These are phyloP conservation scores for Crossaster papposus DNA, from an alignment of 53 echinoderm and acorn worm genomes.

Conservation along the genomic window DNA sequence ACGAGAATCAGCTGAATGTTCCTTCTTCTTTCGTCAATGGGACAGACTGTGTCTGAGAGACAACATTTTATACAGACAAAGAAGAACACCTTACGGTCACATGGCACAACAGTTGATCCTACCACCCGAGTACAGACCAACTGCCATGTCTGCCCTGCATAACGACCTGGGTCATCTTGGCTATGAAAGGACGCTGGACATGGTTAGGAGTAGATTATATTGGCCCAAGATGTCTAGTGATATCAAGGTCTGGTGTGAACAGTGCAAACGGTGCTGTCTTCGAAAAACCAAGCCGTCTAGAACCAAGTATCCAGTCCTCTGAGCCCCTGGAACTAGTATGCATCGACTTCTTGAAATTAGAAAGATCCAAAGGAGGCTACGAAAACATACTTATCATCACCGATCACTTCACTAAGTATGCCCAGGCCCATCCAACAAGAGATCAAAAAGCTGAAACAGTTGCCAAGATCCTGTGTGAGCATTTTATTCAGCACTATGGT, in stretches of 20 bases:
- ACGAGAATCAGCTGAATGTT: constrained; percentile 25
- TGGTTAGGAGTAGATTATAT: constrained; percentile 43
- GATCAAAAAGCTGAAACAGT: constrained; percentile 67
- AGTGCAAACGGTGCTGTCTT: constrained; percentile 55
- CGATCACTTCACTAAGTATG: constrained; percentile 68
- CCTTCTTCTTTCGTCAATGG: constrained; percentile 25
- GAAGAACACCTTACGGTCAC: constrained; percentile 19
- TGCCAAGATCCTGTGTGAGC: constrained; percentile 60
- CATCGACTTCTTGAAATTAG: constrained; percentile 61
- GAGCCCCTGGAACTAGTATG: constrained; percentile 56
- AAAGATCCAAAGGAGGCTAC: constrained; percentile 51
- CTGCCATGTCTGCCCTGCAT: constrained; percentile 44
- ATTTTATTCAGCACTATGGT: constrained; percentile 66
- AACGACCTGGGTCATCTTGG: constrained; percentile 56
- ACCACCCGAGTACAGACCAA: constrained; percentile 14
- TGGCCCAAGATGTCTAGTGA: constrained; percentile 51
- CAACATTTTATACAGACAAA: constrained; percentile 19
- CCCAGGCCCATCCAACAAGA: constrained; percentile 56
- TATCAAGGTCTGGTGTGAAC: constrained; percentile 53
- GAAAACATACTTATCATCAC: constrained; percentile 60
- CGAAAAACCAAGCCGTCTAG: constrained; percentile 43
- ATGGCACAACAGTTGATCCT: constrained; percentile 26
- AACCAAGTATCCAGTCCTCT: constrained; percentile 40
- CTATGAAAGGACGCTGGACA: constrained; percentile 45
- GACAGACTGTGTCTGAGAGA: constrained; percentile 15